Base-by-base conservation (phyloP, 2,888 invertebrate species). In the Cheilosia vernalis region DNA sequence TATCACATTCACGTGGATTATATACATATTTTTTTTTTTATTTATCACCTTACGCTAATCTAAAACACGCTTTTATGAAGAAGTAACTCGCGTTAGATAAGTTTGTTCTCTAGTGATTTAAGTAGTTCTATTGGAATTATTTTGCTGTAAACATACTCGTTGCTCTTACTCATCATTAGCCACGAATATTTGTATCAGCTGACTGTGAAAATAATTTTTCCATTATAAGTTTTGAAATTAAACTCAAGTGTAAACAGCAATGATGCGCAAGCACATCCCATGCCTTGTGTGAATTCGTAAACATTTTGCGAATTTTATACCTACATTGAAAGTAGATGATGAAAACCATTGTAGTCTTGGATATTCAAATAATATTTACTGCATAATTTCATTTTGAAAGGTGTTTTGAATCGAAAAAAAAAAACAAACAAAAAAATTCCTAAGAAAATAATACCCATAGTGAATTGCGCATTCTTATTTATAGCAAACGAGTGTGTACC, bases 391-490 rank as follows among this genome's bases (percentile, higher is more conserved):
- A 44, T 17, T 17, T 17, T 17, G 17, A 7, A 17, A n/a, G 44
- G 17, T 44, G 13, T 21, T 13, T 17, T 58, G 33, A 21, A 21
- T 19, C n/a, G 21, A 1, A 24, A 15, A 9, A 24, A 13, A 24
- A 27, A 33, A 30, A 2, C 5, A n/a, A 30, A 17, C 9, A 51
- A 10, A 33, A 51, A 21, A 51, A 21, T 30, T 9, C 30, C 9
- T 30, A 30, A 2, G 30, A 7, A 55, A 24, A 17, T 58, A 33
- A 40, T 19, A 13, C 19, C 15, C 7, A 33, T 33, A 33, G 19
- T 17, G 17, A 58, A 42, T 42, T 44, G 21, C 60, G 61, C 44
- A 61, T 42, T 42, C 27, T 13, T 60, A 40, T 60, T 56, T 56
- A 37, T 37, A 33, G 17, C 33, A 51, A 51, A 21, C 21, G 51